phyloP scores from a whole-genome alignment of 2,113 vertebrate genomes.

The Mormoops blainvillei region DNA sequence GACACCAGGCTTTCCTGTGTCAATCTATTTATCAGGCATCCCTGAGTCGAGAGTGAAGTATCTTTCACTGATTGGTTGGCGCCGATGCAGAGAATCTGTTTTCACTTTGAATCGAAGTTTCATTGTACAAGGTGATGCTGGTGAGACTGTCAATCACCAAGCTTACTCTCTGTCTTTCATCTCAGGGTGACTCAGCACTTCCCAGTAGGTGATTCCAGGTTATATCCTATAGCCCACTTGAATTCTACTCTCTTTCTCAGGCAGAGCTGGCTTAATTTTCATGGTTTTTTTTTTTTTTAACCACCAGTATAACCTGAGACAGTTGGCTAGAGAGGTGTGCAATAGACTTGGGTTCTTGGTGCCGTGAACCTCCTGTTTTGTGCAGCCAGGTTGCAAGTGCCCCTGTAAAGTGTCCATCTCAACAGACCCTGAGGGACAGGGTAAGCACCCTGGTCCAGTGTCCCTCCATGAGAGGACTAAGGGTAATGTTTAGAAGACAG shows the following conservation, averaged over 20 bases:
- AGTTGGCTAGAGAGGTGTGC: neutral
- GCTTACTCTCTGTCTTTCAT: constrained; percentile 9
- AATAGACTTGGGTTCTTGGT: neutral
- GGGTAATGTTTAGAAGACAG: neutral
- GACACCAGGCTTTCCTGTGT: neutral
- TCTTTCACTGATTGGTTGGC: neutral
- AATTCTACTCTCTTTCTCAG: neutral
- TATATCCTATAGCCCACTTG: neutral
- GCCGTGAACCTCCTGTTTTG: neutral
- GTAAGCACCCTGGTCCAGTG: neutral
- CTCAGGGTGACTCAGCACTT: constrained; percentile 1
- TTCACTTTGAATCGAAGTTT: neutral
- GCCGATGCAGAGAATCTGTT: neutral
- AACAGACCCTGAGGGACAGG: neutral
- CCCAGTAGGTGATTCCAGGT: neutral
- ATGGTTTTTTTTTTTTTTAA: neutral
- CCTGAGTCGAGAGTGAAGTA: neutral
- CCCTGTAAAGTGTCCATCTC: neutral
- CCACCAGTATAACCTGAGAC: neutral
- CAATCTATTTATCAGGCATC: neutral
- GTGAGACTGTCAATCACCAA: constrained; percentile 6
- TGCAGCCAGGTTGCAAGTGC: neutral
- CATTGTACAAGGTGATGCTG: neutral
- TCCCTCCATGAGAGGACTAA: neutral
- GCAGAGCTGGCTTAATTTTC: neutral